Evolutionary conservation across 2,888 invertebrate genomes (phyloP), one percentile per base, ranked within the genome.

Genomic region (Noctua janthina): DNA sequence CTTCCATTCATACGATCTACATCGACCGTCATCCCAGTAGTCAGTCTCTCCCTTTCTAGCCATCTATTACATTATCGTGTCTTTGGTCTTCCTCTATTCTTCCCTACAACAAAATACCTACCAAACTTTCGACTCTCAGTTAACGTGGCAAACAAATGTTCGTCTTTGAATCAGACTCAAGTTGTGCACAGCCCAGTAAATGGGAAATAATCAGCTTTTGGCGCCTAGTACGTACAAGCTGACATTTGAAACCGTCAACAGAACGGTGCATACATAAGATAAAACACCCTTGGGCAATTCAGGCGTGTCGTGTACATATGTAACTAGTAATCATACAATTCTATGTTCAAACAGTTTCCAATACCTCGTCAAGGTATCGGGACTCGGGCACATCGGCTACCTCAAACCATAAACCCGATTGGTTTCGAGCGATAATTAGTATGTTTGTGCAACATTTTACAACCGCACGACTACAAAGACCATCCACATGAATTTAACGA

Each of bases 391-490:
- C 66, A 46, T 70, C 67, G 43, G 79, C 83, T 81, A 79, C 78
- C 62, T 81, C 76, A 62, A 46, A 74, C 67, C 78, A 72, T 84
- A 83, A 89, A 82, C 79, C 75, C 78, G 78, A 90, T 89, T 84
- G 84, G 85, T 83, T 80, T 70, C 86, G 78, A 79, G n/a, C 79
- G 78, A 81, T 90, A 88, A 91, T 91, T 85, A 85, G 79, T 80
- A 82, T 90, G 89, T 86, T 88, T 89, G 85, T 86, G 80, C 81
- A 85, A 86, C 84, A 80, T 85, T 88, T 89, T 89, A 89, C 85
- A 81, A 76, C 76, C 75, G 80, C 84, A 82, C 83, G 78, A 82
- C 88, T 90, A 87, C 88, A 85, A 82, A 88, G 85, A 83, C 75
- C 68, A 79, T 78, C 86, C 79, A 81, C 77, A 78, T 35, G 71